These are phyloP conservation scores for Microhierax caerulescens DNA, from an alignment of 2,797 vertebrate species.

Conservation along the genomic window DNA sequence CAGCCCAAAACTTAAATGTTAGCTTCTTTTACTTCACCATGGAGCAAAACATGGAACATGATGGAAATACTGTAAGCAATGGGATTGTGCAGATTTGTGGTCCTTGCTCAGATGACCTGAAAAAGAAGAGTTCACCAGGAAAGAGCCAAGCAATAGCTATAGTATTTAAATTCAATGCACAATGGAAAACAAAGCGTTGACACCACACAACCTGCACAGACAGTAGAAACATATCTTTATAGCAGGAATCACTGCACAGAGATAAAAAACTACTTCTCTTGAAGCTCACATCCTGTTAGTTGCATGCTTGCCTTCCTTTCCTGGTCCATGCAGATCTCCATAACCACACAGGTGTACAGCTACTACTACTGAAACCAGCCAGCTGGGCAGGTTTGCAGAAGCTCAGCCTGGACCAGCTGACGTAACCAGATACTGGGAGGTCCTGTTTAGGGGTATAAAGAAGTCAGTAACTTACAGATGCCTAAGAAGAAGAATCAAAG, in stretches of 20 bases:
- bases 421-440: neutral
- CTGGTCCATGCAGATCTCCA: neutral
- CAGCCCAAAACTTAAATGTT: neutral
- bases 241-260: neutral
- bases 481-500: neutral
- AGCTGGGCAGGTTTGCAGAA: neutral
- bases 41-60: neutral
- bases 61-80: neutral
- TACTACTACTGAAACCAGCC: neutral
- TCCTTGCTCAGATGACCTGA: neutral
- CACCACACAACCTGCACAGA: neutral
- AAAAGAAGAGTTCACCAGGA: neutral
- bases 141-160: neutral
- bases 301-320: neutral
- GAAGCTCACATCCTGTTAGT: neutral
- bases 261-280: neutral
- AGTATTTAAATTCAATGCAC: neutral
- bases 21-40: neutral
- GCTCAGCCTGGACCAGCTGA: neutral
- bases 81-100: neutral
- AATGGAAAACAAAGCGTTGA: neutral
- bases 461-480: neutral
- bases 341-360: neutral
- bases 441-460: neutral
- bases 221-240: neutral